Base-by-base conservation (phyloP, 2,797 vertebrate species). In the Neoniphon sammara region DNA sequence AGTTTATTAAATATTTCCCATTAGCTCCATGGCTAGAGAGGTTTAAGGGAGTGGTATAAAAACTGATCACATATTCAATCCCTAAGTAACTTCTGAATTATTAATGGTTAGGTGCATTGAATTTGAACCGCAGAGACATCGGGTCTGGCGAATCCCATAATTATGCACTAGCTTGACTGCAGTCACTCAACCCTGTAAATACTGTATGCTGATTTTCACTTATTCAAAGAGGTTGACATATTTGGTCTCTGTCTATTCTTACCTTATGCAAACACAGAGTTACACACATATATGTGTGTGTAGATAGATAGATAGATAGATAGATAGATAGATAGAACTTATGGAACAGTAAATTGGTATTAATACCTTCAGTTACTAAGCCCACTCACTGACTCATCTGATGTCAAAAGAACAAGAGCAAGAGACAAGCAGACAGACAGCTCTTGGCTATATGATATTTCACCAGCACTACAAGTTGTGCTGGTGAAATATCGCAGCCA, bases 141-240 rank as follows among this genome's bases (percentile, higher is more conserved):
- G 53, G 39, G 68, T 46, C 62, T 18, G 18, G 21, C 20, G 1
- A 30, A 23, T 65, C 63, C 55, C 42, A 21, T 21, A 14, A 11
- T 47, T 25, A 15, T 46, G 27, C 31, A 8, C 10, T 1, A 1
- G 57, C n/a, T 62, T 17, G 81, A 53, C 69, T 59, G 69, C 63
- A 55, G 66, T 7, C 62, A 2, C 54, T 77, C 75, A 81, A 70
- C 83, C 64, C 47, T 74, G 56, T 83, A 57, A 77, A 85, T 81
- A 70, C 80, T 85, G 53, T 64, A 78, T 71, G 75, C 62, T 55
- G 2, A 0, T 14, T 14, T 44, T 87, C 70, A 56, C 66, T 65
- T 79, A 79, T 83, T 81, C 66, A 78, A 6, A n/a, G 42, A 70
- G 71, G 77, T 82, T n/a, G 0, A 20, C 21, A 9, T n/a, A 56